Base-by-base conservation (phyloP, 2,888 invertebrate species). In the Drosophila subsilvestris region DNA sequence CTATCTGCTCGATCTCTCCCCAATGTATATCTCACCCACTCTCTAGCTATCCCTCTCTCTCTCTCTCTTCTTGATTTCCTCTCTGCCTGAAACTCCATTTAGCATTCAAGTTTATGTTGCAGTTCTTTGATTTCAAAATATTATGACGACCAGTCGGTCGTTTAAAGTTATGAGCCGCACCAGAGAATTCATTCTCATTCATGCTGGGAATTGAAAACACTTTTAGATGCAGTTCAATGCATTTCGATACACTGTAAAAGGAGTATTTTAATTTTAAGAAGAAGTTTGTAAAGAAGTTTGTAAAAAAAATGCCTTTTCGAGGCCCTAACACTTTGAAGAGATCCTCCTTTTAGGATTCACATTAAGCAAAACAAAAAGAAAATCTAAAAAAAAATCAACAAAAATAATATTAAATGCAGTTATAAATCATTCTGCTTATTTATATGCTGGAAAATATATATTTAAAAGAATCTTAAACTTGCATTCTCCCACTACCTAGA, bases 111-210 rank as follows among this genome's bases (percentile, higher is more conserved):
- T 81, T 85, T 82, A 82, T 78, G 65, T 81, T 56, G 71, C 65
- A 77, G 75, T 76, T 79, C 74, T 77, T 80, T 84, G 84, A 84
- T 81, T 84, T 84, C 81, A 71, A 84, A 81, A 80, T 82, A 80
- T 80, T 80, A 80, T 80, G 80, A 80, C 76, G 80, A 77, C 83
- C 37, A 27, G 27, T 75, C 75, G 27, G 37, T n/a, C 37, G 14
- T 14, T 80, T 74, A 80, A 80, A 82, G 70, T 78, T 80, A 72
- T 71, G 37, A 70, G 76, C 78, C 65, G 22, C 37, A 66, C 69
- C 45, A 37, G 63, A 63, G 60, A 74, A 58, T 75, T 75, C 77
- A 80, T 79, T 81, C 82, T 70, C 74, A 66, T 67, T 62, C 14
- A 37, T 37, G 37, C 37, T n/a, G 37, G 37, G 70, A 77, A 79